A percentile compares a stretch with the other conserved stretches of the same genome.
These are phyloP conservation scores for Habrosyne pyritoides DNA, from an alignment of 2,888 invertebrate species.

Conservation along the genomic window DNA sequence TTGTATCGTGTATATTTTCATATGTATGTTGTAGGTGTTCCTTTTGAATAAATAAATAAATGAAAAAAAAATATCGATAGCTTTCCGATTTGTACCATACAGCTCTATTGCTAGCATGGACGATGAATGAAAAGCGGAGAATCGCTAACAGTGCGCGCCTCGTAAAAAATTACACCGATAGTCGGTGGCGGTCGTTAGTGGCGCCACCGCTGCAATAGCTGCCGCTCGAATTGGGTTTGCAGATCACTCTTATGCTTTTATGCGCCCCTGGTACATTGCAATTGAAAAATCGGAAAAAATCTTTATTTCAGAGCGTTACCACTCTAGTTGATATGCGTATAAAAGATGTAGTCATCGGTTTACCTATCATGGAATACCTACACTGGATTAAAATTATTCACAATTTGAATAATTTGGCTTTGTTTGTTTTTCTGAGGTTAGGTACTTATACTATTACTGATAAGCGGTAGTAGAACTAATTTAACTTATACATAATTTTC, in stretches of 20 bases:
- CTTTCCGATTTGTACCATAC: constrained; percentile 19
- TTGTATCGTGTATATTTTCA: no score
- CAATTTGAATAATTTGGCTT: no score
- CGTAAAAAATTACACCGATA: constrained; percentile 50
- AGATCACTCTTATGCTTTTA: constrained; percentile 32
- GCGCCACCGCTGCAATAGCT: constrained; percentile 38
- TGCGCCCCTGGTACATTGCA: constrained; percentile 37
- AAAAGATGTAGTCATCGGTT: neutral
- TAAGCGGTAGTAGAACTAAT: no score
- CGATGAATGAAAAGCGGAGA: constrained; percentile 69
- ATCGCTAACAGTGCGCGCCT: constrained; percentile 42
- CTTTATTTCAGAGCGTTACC: neutral
- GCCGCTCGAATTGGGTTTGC: constrained; percentile 36
- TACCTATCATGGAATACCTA: no score
- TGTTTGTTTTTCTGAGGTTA: no score
- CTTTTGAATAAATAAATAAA: neutral
- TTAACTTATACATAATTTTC: no score
- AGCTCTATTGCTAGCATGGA: constrained; percentile 34
- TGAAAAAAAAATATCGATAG: constrained; percentile 8
- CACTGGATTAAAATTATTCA: no score
- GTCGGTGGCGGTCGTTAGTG: constrained; percentile 41
- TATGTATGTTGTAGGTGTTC: no score
- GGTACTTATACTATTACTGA: no score
- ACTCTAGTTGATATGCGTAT: neutral
- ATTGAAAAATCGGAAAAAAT: constrained; percentile 14